Conservation (phyloP, 2,888 invertebrate genomes). For the Dasysyrphus tricinctus region DNA sequence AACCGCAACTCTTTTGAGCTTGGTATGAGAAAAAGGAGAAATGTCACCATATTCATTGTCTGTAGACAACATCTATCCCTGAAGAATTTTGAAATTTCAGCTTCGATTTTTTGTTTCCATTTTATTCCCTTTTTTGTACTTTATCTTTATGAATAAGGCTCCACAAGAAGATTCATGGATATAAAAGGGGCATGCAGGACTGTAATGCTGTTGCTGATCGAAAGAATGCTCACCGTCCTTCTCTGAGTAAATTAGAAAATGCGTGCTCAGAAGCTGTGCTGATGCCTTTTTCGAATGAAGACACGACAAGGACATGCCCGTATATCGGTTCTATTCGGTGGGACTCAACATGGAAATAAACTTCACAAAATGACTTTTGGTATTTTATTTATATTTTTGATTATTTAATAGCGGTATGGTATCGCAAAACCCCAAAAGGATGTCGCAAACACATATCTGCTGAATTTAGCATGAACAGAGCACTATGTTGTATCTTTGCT, state of each 20-base stretch:
- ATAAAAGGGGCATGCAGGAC: conserved; percentile 20
- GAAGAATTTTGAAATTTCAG: conserved; percentile 67
- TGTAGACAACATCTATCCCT: conserved; percentile 60
- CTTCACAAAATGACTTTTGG: conserved; percentile 75
- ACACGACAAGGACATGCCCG: conserved; percentile 50
- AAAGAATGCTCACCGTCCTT: conserved; percentile 68
- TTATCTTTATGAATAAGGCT: conserved; percentile 42
- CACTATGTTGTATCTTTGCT: conserved; percentile 16
- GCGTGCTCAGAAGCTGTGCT: conserved; percentile 68
- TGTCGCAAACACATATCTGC: conserved; percentile 57
- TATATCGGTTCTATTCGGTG: conserved; percentile 49
- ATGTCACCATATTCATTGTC: conserved; percentile 66
- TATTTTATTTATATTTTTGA: conserved; percentile 76
- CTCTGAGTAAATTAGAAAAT: conserved; percentile 71
- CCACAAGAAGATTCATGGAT: conserved; percentile 61
- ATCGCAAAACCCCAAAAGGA: conserved; percentile 72
- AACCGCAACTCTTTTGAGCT: conserved; percentile 47
- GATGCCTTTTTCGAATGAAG: conserved; percentile 57
- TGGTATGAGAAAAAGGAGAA: conserved; percentile 14
- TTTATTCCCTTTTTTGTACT: conserved; percentile 37
- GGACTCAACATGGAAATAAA: conserved; percentile 66
- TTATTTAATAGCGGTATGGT: conserved; percentile 74
- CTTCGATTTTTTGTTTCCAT: conserved; percentile 67
- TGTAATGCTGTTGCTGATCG: conserved; percentile 51
- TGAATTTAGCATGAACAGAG: conserved; percentile 27